phyloP scores from a whole-genome alignment of 2,888 invertebrate genomes.

The Rhodophaea formosa region DNA sequence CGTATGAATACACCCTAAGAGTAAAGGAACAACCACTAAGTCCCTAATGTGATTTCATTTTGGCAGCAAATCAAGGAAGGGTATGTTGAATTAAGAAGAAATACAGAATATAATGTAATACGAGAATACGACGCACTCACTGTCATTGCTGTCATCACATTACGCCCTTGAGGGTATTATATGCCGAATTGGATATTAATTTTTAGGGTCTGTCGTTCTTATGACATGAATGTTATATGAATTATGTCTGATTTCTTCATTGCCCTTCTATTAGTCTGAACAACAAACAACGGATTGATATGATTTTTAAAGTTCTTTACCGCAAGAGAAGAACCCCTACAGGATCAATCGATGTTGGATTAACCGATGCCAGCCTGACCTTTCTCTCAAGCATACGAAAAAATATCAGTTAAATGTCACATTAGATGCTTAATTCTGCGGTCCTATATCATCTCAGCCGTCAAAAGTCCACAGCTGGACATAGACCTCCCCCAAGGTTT shows the following conservation, averaged over 20 bases:
- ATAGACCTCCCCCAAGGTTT: too few species aligned
- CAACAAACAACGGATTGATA: too few species aligned
- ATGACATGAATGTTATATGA: not conserved
- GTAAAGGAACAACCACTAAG: slow-evolving; percentile 7
- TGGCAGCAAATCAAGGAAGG: slow-evolving; percentile 13
- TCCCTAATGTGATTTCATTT: slow-evolving; percentile 15
- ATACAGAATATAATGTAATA: slow-evolving; percentile 4
- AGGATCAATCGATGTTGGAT: too few species aligned
- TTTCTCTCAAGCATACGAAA: too few species aligned
- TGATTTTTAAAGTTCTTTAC: too few species aligned
- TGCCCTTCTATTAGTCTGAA: too few species aligned
- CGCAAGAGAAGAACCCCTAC: too few species aligned
- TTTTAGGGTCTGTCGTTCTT: not conserved
- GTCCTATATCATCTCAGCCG: too few species aligned
- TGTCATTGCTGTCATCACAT: not conserved
- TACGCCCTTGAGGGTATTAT: not conserved
- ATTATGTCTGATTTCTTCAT: not conserved
- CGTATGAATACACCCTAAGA: not conserved
- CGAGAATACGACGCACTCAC: not conserved
- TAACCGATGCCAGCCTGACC: too few species aligned
- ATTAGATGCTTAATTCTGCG: too few species aligned
- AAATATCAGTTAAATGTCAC: too few species aligned
- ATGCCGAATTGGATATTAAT: not conserved
- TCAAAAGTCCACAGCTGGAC: too few species aligned
- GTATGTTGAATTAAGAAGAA: slow-evolving; percentile 11